Base-by-base conservation (phyloP, 2,113 vertebrate species). In the Isichthys henryi region DNA sequence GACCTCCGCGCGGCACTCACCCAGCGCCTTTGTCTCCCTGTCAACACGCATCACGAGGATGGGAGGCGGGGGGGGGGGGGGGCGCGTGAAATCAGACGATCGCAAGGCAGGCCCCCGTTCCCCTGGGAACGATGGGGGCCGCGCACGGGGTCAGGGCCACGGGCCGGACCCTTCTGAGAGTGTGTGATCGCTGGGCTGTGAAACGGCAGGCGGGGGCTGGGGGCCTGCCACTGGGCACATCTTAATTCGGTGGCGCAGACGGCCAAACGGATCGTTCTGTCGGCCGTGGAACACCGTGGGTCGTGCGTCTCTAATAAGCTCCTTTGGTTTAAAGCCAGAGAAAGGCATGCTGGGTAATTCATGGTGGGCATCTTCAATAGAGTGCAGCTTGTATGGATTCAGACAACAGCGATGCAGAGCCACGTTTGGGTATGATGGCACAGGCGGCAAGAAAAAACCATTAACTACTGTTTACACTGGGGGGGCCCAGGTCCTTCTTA, bases 1-100 rank as follows among this genome's bases (percentile, higher is more conserved):
- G 96, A 96, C 96, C 96, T 96, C 56, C 94, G 95, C 95, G 96
- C 93, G 94, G 96, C 95, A 92, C 53, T 93, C 95, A 96, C 95
- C 96, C 96, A 97, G 96, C 95, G 96, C 95, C 96, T 97, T 97
- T 97, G 97, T 97, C 96, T 96, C 95, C 96, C 95, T 96, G 96
- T 96, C 95, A 96, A 96, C 96, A 95, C 96, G 96, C 94, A 93
- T 95, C 95, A 95, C 94, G 49, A 93, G 82, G 74, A 80, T 95
- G 45, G 17, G 86, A 1, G 56, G n/a, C n/a, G 62, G 39, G 35
- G 35, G 70, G 23, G 88, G 48, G 70, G 23, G 88, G 48, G 87
- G 31, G 45, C 15, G 88, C 45, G 96, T 97, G 97, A 97, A 97
- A 97, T 97, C 96, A 97, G 96, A 97, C 74, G 95, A 96, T 96